Base-by-base conservation (phyloP, 1,140 invertebrate species). In the Drosophila sulfurigaster region DNA sequence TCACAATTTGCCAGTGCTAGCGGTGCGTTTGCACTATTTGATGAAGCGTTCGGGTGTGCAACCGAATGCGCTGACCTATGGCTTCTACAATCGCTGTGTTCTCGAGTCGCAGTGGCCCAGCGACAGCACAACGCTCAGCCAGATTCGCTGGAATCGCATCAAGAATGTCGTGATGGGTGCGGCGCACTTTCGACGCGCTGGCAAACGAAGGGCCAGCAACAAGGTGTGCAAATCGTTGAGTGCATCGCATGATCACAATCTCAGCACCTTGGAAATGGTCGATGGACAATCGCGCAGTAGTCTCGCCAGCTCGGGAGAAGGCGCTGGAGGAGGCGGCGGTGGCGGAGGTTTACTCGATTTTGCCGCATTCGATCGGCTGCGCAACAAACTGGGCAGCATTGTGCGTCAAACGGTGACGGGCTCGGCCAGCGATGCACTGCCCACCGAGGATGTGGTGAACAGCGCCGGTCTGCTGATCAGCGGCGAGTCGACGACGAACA, bases 41-140 rank as follows among this genome's bases (percentile, higher is more conserved):
- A 99, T 99, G 98, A 98, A 98, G 92, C 95, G 96, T n/a, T 96
- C 95, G 58, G 97, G 97, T 0, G 95, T 99, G 11, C 97, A 98
- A 90, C 98, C 98, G 2, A 99, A 99, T 92, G 99, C 99, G 10
- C 96, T 99, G 38, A 99, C 99, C 0, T 99, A 99, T 92, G 99
- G 98, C 64, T 95, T 95, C 70, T 95, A 95, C 78, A 95, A 95
- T 90, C 93, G 95, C 43, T 95, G 95, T 86, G 98, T 99, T 11
- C 94, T 99, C 16, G 98, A 99, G 93, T 97, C 98, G 25, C 96
- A 97, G 70, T 99, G 98, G 98, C 98, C 98, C 2, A 96, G 96
- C 10, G 96, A 97, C 82, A 96, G 96, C 93, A 96, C 95, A 5
- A 97, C 96, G 91, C 95, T 95, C 25, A 91, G 96, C 79, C 96